phyloP scores from a whole-genome alignment of 2,113 vertebrate species.

The Mustela nigripes region DNA sequence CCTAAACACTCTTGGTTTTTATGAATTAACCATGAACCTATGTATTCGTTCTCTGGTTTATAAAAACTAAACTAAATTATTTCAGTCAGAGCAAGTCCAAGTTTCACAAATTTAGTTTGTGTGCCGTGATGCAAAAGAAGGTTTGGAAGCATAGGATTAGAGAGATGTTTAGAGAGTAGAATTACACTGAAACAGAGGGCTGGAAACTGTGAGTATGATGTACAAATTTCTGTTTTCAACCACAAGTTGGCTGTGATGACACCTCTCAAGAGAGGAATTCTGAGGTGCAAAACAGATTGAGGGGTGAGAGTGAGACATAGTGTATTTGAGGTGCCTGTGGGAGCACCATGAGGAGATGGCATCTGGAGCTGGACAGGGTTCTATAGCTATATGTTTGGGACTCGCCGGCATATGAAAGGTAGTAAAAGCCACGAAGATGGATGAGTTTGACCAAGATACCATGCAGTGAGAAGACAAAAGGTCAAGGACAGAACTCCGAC shows the following conservation, averaged over 20 bases:
- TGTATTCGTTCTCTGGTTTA: not conserved
- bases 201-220: too few relatives aligned
- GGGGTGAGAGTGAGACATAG: not conserved
- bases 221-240: not conserved
- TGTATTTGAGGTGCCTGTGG: not conserved
- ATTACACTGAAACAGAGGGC: not conserved
- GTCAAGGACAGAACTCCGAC: not conserved
- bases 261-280: not conserved
- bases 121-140: not conserved
- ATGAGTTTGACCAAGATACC: not conserved
- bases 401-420: not conserved
- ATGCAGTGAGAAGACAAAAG: not conserved
- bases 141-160: not conserved
- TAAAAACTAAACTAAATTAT: not conserved
- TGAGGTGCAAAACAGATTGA: not conserved
- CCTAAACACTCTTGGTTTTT: not conserved
- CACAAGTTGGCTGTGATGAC: not conserved
- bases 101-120: not conserved
- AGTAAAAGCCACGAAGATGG: not conserved
- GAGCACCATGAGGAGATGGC: not conserved
- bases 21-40: not conserved
- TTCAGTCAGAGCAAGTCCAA: not conserved
- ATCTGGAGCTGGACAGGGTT: not conserved
- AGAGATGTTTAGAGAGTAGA: not conserved
- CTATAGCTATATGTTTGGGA: not conserved